Base-by-base conservation (phyloP, 2,113 vertebrate genomes). In the Anas platyrhynchos region DNA sequence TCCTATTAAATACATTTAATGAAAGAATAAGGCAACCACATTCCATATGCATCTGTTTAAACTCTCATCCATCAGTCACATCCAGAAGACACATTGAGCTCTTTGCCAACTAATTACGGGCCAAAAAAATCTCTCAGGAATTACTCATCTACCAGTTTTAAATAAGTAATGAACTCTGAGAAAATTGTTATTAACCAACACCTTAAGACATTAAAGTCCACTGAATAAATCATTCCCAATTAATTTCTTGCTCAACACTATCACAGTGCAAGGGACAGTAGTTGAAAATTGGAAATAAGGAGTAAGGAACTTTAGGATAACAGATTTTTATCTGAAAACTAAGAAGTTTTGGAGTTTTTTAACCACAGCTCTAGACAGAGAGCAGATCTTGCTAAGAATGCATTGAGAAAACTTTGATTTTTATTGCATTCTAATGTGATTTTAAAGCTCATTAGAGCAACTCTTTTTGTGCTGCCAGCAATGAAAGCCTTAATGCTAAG, bases 361-460 rank as follows among this genome's bases (percentile, higher is more conserved):
- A 68, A 54, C 62, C 71, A 48, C 0, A 3, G 23, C 23, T 78
- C 83, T 91, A 41, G 36, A 44, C 52, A 67, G 41, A 46, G 32
- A 88, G 48, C 29, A 83, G 34, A 65, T 62, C 61, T 93, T 72
- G 48, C 61, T 80, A 73, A 65, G 68, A 55, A 77, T 21, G 44
- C 41, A 80, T 69, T 67, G n/a, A 4, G 0, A 89, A 50, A 91
- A 71, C 46, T 86, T 88, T 83, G 85, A 77, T 59, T 94, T 93
- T 91, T 86, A 91, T 88, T 75, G 52, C 63, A 43, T 85, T 88
- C 46, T 95, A 91, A 96, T 78, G 89, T 63, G 75, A 80, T 84
- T 94, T 80, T 71, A 91, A 96, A 95, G 62, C 82, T 94, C 87
- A 85, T 96, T 94, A 96, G 94, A 88, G 59, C 55, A 89, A 34